Evolutionary conservation across 2,113 vertebrate species (phyloP), one percentile per base, ranked within the genome.

Genomic region (Pseudopipra pipra): DNA sequence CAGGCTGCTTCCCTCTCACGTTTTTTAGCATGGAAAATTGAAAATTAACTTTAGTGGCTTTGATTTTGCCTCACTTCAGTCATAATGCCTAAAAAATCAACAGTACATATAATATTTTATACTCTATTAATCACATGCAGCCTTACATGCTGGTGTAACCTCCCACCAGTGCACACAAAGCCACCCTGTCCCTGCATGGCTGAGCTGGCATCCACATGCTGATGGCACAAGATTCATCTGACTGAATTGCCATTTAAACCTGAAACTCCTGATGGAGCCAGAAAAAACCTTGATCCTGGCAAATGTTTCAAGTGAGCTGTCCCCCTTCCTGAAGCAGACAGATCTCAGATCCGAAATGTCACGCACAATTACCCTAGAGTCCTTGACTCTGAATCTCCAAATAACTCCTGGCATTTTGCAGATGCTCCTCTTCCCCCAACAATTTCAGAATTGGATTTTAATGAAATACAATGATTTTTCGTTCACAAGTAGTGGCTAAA

Each of bases 261-360:
- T 61, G 84, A 89, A 89, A 84, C 27, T 81, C 77, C 85, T 49
- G 67, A 83, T 22, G 41, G 11, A 91, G 52, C 58, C 87, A 91
- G 70, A 68, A 87, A 70, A 82, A 61, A 35, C 54, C 78, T 70
- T 41, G 81, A 89, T 91, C 77, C 77, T 66, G 75, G 56, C 54
- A 93, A 90, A 83, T 9, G n/a, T 75, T 94, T 94, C 73, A 87
- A 91, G 44, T 76, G 70, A 94, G 74, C 56, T 75, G 74, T 78
- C 58, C 89, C 62, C n/a, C 6, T 91, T 80, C 37, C 11, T 0
- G 0, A 68, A 37, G 66, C 49, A 86, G 73, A 80, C 72, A 89
- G 79, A 86, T 76, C 70, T 90, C 85, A 96, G 81, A 82, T 73
- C 74, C 76, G 85, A 94, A 96, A 95, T 79, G 87, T 87, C 91